A percentile compares a stretch with the other conserved stretches of the same genome.
These are phyloP conservation scores for Girardinichthys multiradiatus DNA, from an alignment of 2,113 vertebrate genomes.

Conservation along the genomic window DNA sequence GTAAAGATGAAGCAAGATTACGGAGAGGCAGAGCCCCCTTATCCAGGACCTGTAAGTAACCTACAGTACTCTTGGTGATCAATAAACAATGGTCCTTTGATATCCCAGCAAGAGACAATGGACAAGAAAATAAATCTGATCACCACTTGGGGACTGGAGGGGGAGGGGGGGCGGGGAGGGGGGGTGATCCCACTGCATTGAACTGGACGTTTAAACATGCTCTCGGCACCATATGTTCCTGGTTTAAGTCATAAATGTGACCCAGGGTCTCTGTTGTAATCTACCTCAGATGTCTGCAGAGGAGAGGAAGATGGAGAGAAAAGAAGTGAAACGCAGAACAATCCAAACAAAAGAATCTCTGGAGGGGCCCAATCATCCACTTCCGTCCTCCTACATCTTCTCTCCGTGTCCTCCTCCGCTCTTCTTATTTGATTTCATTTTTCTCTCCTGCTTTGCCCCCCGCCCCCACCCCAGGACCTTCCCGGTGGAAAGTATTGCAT, in stretches of 20 bases:
- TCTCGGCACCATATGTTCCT: conserved; percentile 78
- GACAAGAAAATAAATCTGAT: conserved; percentile 84
- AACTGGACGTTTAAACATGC: conserved; percentile 52
- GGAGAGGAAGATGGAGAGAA: conserved; percentile 60
- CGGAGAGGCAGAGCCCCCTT: conserved; percentile 42
- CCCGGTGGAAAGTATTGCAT: conserved; percentile 63
- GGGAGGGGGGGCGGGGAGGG: conserved; percentile 77
- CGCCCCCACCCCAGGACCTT: conserved; percentile 39
- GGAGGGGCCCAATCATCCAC: conserved; percentile 73
- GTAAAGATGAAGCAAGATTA: conserved; percentile 32
- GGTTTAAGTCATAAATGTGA: conserved; percentile 83
- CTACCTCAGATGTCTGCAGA: conserved; percentile 82
- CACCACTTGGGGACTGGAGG: conserved; percentile 73
- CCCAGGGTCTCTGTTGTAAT: conserved; percentile 80
- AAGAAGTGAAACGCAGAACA: conserved; percentile 74
- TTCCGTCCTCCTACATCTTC: conserved; percentile 78
- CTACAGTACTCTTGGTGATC: conserved; percentile 77
- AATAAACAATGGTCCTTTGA: conserved; percentile 82
- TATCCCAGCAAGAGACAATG: conserved; percentile 81
- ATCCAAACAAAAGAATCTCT: conserved; percentile 82
- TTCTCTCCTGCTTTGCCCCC: conserved; percentile 29
- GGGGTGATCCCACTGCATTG: conserved; percentile 74
- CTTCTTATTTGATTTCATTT: conserved; percentile 71
- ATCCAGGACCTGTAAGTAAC: conserved; percentile 74
- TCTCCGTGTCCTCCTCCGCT: conserved; percentile 65